Base-by-base conservation (phyloP, 2,888 invertebrate species). In the Cataglyphis livida region DNA sequence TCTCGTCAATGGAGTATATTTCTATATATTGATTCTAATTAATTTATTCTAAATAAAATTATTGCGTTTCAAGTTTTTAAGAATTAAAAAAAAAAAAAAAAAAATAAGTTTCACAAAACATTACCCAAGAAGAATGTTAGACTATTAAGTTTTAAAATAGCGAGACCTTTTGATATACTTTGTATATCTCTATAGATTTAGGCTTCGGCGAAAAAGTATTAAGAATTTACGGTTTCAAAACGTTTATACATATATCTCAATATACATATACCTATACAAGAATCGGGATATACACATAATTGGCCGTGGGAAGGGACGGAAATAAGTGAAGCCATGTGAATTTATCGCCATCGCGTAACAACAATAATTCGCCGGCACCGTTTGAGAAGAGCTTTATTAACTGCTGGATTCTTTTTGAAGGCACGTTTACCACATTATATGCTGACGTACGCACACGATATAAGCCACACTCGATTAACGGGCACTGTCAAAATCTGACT, bases 391-490 rank as follows among this genome's bases (percentile, higher is more conserved):
- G 35, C 71, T 59, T 71, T 25, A 79, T 70, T 74, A 66, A 21
- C 41, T 25, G 32, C 41, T 18, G 51, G 25, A 62, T 21, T 61
- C 38, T 83, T 83, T 83, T 38, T 28, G 65, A 73, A 71, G 54
- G 51, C 41, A 48, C 51, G 51, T 61, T 35, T 15, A 51, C 78
- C 57, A 18, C 28, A 44, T 61, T 12, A 10, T 64, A 64, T 41
- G 41, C 44, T 57, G 44, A 71, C 68, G 59, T 82, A 68, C 28
- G 44, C 62, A n/a, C 41, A 68, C 68, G 86, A 84, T 86, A 84
- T 86, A 84, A 88, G 75, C 82, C 38, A 41, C 51, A 75, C 71
- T 82, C 82, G 85, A 89, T 87, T 87, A 88, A 89, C 88, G 83
- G 86, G 32, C 57, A 65, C 79, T 78, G 70, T 81, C 84, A 48